Conservation (phyloP, 1,140 invertebrate species). For the Eumeta japonica region DNA sequence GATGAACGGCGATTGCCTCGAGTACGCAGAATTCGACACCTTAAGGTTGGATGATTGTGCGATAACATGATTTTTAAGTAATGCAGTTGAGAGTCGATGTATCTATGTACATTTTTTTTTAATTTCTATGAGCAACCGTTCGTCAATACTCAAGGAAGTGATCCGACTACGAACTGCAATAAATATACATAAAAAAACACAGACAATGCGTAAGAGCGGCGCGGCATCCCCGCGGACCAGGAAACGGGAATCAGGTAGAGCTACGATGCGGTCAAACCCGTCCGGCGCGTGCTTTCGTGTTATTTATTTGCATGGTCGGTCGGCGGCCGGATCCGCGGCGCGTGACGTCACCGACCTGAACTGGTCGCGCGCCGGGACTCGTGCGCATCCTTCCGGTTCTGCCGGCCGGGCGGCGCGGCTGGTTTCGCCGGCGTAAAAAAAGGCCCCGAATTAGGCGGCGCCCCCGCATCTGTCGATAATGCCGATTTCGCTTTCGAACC, state of each 20-base stretch:
- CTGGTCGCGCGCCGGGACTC: constrained; percentile 58
- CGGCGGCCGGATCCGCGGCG: constrained; percentile 56
- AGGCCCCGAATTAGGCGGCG: constrained; percentile 15
- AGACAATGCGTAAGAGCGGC: no score
- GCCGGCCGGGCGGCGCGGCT: constrained; percentile 48
- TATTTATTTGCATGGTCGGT: constrained; percentile 56
- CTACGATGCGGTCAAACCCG: constrained; percentile 57
- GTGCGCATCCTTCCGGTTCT: constrained; percentile 57
- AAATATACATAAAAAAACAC: no score
- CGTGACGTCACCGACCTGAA: constrained; percentile 57
- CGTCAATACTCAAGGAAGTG: no score
- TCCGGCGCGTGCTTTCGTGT: constrained; percentile 54
- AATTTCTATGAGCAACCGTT: no score
- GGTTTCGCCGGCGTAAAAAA: constrained; percentile 33
- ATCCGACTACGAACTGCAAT: no score
- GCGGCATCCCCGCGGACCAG: no score
- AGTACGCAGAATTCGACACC: no score
- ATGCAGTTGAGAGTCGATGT: no score
- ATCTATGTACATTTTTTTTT: no score
- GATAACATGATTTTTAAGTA: no score
- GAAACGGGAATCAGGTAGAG: constrained; percentile 56
- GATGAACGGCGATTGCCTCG: no score
- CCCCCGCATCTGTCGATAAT: constrained; percentile 9
- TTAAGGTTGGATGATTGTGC: no score
- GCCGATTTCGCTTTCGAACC: constrained; percentile 25